Evolutionary conservation across 1,140 invertebrate genomes (phyloP).

Genomic region (Sycobia sp.): DNA sequence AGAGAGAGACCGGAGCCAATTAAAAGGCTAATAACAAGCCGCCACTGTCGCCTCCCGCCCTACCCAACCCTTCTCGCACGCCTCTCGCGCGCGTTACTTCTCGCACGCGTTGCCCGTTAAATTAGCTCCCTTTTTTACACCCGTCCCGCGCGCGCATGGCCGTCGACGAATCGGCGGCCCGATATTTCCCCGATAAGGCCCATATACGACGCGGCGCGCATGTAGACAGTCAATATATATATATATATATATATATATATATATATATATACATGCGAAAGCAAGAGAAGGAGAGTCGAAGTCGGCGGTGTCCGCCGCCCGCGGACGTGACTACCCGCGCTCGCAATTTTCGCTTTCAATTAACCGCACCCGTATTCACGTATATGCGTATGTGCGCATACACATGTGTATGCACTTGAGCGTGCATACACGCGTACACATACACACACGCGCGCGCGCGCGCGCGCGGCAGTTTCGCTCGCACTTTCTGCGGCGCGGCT

Average conservation of each 20-base stretch:
- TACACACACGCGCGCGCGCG: too few relatives aligned
- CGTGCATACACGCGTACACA: too few relatives aligned
- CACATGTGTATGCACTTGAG: too few relatives aligned
- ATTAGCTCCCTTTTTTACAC: slow-evolving; percentile 28
- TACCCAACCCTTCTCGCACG: background rate
- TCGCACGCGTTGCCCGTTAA: slow-evolving; percentile 41
- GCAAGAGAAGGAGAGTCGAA: background rate
- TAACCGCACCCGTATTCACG: too few relatives aligned
- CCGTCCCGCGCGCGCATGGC: background rate
- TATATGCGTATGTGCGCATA: too few relatives aligned
- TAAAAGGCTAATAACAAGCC: slow-evolving; percentile 36
- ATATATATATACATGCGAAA: too few relatives aligned
- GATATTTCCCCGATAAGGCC: slow-evolving; percentile 28
- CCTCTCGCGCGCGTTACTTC: slow-evolving; percentile 40
- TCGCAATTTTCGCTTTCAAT: slow-evolving; percentile 36
- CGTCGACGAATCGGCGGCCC: background rate
- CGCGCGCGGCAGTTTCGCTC: too few relatives aligned
- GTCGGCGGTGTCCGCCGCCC: background rate
- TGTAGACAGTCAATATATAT: background rate
- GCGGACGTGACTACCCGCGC: background rate
- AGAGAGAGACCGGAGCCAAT: slow-evolving; percentile 25
- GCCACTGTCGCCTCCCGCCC: background rate
- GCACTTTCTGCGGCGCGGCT: too few relatives aligned
- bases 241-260: too few relatives aligned
- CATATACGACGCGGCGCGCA: too few relatives aligned